A percentile compares a stretch with the other conserved stretches of the same genome.
These are phyloP conservation scores for Parauchenoglanis ngamensis DNA, from an alignment of 2,797 vertebrate genomes.

Conservation along the genomic window DNA sequence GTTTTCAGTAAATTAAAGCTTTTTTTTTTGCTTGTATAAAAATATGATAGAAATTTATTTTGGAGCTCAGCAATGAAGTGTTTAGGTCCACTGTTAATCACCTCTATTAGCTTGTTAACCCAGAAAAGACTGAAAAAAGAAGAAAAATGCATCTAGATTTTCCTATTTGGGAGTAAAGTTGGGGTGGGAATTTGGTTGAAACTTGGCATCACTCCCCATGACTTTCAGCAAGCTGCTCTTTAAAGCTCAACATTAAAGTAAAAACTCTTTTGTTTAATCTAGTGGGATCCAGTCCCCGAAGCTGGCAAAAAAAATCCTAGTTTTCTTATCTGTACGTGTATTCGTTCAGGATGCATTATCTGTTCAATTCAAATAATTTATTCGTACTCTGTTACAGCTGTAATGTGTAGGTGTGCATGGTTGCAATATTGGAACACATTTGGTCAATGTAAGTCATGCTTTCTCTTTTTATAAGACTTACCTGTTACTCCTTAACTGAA, in stretches of 20 bases:
- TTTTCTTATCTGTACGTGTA: background rate
- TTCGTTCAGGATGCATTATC: background rate
- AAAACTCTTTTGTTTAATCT: slow-evolving; percentile 1
- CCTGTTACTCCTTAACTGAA: background rate
- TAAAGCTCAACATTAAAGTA: background rate
- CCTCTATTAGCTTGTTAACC: background rate
- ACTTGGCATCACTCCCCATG: background rate
- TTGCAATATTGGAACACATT: background rate
- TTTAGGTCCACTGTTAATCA: background rate
- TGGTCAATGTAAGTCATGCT: background rate
- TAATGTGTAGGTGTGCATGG: background rate
- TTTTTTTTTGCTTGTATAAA: background rate
- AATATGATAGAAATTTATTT: background rate
- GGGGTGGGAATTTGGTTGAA: background rate
- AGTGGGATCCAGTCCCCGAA: background rate
- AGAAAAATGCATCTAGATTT: background rate
- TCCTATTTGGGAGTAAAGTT: no score
- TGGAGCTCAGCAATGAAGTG: background rate
- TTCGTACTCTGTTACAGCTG: background rate
- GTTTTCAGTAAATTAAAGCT: background rate
- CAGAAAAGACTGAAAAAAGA: background rate
- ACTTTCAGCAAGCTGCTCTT: background rate
- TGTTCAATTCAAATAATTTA: background rate
- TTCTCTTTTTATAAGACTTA: background rate
- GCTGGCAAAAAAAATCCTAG: background rate